Conservation (phyloP, 2,888 invertebrate genomes). For the Macaria notata region DNA sequence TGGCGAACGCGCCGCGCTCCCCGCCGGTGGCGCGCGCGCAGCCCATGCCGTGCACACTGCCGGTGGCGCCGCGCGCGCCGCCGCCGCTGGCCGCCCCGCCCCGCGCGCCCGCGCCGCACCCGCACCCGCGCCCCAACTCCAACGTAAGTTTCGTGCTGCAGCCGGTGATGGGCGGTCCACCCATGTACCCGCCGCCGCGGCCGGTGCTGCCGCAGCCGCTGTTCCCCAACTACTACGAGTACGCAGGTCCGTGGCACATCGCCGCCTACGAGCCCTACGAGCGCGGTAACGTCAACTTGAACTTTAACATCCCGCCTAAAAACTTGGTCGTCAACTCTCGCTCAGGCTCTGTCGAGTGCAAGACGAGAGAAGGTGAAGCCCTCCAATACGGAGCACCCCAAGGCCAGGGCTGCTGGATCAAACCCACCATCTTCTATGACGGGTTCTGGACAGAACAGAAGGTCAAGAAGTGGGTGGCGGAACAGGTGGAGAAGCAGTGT, state of each 20-base stretch:
- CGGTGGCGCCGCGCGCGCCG: slow-evolving; percentile 49
- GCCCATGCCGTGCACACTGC: slow-evolving; percentile 34
- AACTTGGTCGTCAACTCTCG: slow-evolving; percentile 65
- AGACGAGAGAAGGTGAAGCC: slow-evolving; percentile 52
- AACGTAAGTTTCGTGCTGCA: slow-evolving; percentile 76
- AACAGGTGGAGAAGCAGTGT: slow-evolving; percentile 75
- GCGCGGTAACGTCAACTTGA: slow-evolving; percentile 67
- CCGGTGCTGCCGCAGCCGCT: slow-evolving; percentile 45
- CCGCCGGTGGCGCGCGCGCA: slow-evolving; percentile 35
- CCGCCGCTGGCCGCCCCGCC: slow-evolving; percentile 29
- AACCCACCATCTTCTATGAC: slow-evolving; percentile 77
- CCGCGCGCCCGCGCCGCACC: slow-evolving; percentile 38
- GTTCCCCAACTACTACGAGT: slow-evolving; percentile 68
- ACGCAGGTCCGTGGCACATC: slow-evolving; percentile 72
- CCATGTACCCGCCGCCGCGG: slow-evolving; percentile 52
- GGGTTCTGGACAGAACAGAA: slow-evolving; percentile 81
- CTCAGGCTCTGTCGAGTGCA: slow-evolving; percentile 50
- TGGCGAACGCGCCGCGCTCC: slow-evolving; percentile 27
- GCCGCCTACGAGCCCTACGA: slow-evolving; percentile 64
- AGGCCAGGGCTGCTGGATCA: slow-evolving; percentile 71
- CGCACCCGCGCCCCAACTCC: slow-evolving; percentile 49
- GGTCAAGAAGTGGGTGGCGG: slow-evolving; percentile 78
- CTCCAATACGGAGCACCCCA: slow-evolving; percentile 53
- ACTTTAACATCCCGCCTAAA: slow-evolving; percentile 72
- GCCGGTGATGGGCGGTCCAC: slow-evolving; percentile 62